Conservation (phyloP, 2,797 vertebrate species). For the Eupleurogrammus muticus region DNA sequence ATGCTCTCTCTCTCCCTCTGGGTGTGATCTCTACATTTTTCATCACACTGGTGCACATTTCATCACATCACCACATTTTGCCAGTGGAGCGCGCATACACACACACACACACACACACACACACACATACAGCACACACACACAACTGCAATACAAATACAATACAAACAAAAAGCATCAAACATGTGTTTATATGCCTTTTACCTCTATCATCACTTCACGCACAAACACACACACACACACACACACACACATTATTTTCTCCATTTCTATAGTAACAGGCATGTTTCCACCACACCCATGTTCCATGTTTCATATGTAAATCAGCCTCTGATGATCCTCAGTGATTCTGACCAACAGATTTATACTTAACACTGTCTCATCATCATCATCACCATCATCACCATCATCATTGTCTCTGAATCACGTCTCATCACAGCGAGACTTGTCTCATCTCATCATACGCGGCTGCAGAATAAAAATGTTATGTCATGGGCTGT, state of each 20-base stretch:
- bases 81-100: slow-evolving; percentile 23
- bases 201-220: too few species aligned
- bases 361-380: slow-evolving; percentile 14
- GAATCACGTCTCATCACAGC: slow-evolving; percentile 12
- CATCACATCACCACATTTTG: slow-evolving; percentile 45
- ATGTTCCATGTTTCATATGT: slow-evolving; percentile 2
- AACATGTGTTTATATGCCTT: too few species aligned
- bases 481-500: slow-evolving; percentile 42
- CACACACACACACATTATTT: too few species aligned
- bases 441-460: slow-evolving; percentile 33
- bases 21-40: slow-evolving; percentile 71
- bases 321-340: neutral
- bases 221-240: too few species aligned
- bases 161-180: too few species aligned
- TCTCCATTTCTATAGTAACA: neutral
- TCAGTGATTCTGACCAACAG: neutral
- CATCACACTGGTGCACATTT: slow-evolving; percentile 64
- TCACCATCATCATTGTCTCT: neutral
- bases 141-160: too few species aligned
- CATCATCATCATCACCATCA: slow-evolving; percentile 3
- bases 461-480: slow-evolving; percentile 38
- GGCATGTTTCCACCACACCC: slow-evolving; percentile 52
- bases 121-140: neutral
- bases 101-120: neutral
- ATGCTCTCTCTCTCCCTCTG: slow-evolving; percentile 50